Percentiles rank a stretch among this genome's conserved stretches.
Evolutionary conservation across 1,140 invertebrate species (phyloP).

Genomic region (Drosophila truncata): DNA sequence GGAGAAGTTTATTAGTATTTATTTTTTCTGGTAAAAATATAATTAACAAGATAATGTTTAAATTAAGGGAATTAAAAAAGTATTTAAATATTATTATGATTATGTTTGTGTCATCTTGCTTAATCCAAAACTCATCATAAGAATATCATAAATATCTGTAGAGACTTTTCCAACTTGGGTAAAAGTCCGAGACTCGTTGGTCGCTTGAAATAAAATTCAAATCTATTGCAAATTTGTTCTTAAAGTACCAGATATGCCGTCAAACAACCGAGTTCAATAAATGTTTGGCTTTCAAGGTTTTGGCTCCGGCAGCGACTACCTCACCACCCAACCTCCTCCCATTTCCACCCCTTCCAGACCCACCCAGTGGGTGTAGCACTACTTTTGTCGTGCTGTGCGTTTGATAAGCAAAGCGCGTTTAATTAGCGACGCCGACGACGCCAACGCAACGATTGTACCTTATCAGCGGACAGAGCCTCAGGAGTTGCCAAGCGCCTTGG

Average conservation of each 20-base stretch:
- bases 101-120: no score
- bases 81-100: no score
- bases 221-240: neutral
- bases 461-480: conserved; percentile 46
- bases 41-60: no score
- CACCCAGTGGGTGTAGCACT: conserved; percentile 53
- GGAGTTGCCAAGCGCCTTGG: conserved; percentile 55
- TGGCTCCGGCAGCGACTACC: neutral
- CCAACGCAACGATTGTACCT: conserved; percentile 32
- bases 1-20: no score
- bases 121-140: no score
- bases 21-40: no score
- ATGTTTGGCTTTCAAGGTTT: conserved; percentile 30
- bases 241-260: neutral
- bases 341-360: neutral
- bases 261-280: conserved; percentile 15
- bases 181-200: neutral
- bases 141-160: no score
- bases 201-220: conserved; percentile 2
- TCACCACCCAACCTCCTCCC: neutral
- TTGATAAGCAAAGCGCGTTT: conserved; percentile 76
- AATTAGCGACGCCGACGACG: conserved; percentile 64
- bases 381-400: conserved; percentile 55
- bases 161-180: neutral
- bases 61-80: no score